Conservation (phyloP, 2,888 invertebrate genomes). For the Thereva unica region DNA sequence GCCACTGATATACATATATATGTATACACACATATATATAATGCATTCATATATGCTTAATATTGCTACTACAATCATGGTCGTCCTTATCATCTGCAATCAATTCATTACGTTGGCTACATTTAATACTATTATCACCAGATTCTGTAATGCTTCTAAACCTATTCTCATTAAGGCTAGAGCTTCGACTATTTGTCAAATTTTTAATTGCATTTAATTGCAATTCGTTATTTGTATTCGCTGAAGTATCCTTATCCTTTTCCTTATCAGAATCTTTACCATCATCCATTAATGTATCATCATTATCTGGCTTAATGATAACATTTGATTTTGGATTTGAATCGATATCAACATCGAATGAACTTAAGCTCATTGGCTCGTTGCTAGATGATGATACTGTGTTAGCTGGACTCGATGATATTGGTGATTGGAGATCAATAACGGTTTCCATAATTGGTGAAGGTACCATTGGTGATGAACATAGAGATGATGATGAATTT, state of each 20-base stretch:
- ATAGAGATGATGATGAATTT: slow-evolving; percentile 53
- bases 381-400: slow-evolving; percentile 18
- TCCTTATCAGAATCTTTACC: slow-evolving; percentile 7
- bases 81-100: too few relatives aligned
- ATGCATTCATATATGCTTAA: too few relatives aligned
- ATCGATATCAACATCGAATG: slow-evolving; percentile 20
- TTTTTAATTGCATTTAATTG: neutral
- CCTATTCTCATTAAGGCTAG: slow-evolving; percentile 13
- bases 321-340: slow-evolving; percentile 8
- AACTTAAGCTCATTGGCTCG: slow-evolving; percentile 7
- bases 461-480: slow-evolving; percentile 51
- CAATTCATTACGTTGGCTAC: too few relatives aligned
- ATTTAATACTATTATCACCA: slow-evolving; percentile 18
- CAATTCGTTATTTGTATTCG: neutral
- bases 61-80: too few relatives aligned
- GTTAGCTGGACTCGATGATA: slow-evolving; percentile 31
- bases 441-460: slow-evolving; percentile 43
- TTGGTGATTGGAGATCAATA: slow-evolving; percentile 44
- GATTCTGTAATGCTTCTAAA: slow-evolving; percentile 23
- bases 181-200: neutral
- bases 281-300: slow-evolving; percentile 22
- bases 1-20: too few relatives aligned
- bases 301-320: slow-evolving; percentile 22
- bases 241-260: neutral
- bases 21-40: too few relatives aligned